These are phyloP conservation scores for Bombus ignitus DNA, from an alignment of 1,140 invertebrate genomes.

Conservation along the genomic window DNA sequence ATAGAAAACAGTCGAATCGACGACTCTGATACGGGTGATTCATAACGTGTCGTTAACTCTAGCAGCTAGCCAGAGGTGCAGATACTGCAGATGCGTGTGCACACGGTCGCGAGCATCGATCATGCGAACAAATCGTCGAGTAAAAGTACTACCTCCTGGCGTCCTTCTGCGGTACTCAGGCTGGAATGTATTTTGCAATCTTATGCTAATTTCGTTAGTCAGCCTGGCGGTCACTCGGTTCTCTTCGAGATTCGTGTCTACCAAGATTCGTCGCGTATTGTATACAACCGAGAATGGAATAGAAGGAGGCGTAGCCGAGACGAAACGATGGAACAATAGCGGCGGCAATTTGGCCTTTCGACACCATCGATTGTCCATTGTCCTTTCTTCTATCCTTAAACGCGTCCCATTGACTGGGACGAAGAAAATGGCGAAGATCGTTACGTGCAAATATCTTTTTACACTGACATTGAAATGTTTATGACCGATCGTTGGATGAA, in stretches of 20 bases:
- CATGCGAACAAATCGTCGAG: slow-evolving; percentile 52
- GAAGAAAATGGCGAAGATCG: slow-evolving; percentile 14
- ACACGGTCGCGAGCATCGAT: slow-evolving; percentile 50
- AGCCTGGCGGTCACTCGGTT: slow-evolving; percentile 51
- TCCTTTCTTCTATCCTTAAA: slow-evolving; percentile 8
- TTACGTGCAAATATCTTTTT: slow-evolving; percentile 8
- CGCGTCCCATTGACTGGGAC: slow-evolving; percentile 8
- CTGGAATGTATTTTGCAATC: slow-evolving; percentile 65
- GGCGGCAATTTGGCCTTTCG: slow-evolving; percentile 57
- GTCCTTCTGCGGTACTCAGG: slow-evolving; percentile 56
- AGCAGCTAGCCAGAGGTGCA: background rate
- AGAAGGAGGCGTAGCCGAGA: slow-evolving; percentile 25
- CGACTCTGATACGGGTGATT: slow-evolving; percentile 20
- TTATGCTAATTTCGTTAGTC: slow-evolving; percentile 69
- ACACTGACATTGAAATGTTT: slow-evolving; percentile 35
- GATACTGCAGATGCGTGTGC: slow-evolving; percentile 14
- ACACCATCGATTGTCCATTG: slow-evolving; percentile 58
- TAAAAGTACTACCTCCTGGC: slow-evolving; percentile 58
- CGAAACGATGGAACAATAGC: slow-evolving; percentile 44
- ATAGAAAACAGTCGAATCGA: background rate
- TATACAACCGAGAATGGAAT: background rate
- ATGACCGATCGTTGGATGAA: background rate
- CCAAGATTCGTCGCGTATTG: background rate
- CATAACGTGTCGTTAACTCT: background rate
- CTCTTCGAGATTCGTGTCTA: background rate